Evolutionary conservation across 2,113 vertebrate species (phyloP), one percentile per base, ranked within the genome.

Genomic region (Istiophorus platypterus): DNA sequence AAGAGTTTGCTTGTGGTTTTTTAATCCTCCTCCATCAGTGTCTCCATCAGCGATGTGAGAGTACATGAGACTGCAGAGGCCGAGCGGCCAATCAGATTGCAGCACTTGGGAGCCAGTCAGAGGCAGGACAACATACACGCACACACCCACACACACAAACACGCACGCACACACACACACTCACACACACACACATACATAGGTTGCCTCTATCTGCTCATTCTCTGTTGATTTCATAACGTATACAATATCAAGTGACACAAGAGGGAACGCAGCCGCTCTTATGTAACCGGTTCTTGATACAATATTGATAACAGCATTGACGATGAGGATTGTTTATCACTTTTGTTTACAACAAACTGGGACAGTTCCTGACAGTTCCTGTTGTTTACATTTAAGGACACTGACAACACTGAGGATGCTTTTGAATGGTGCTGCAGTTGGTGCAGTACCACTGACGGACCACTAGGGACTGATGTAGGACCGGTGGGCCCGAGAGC

Each of bases 51-150:
- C 72, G 85, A 81, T 87, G 80, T 47, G 86, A 86, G 80, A 82
- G 80, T 66, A 85, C 72, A 51, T n/a, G 84, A 88, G 82, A 93
- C 92, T 94, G 93, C 93, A 87, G 93, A 91, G 87, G 81, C 78
- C 45, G 11, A 54, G 80, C 74, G 41, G 80, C 93, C 93, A 93
- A 94, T 94, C 91, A 91, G 89, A 88, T 63, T 0, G 71, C 86
- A 0, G 91, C 68, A 58, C 79, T 85, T 69, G 22, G 27, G 72
- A 83, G 54, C 65, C 73, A 86, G 62, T 89, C 86, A 58, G 80
- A 72, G 70, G 68, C 81, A 86, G 76, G 74, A 82, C 54, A 69
- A 56, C 54, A 85, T 59, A 69, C 27, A 67, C 39, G 64, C 70
- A 63, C 27, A 52, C 56, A 52, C 72, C 26, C 45, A 64, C 71